Base-by-base conservation (phyloP, 2,113 vertebrate species). In the Corythaeola cristata region DNA sequence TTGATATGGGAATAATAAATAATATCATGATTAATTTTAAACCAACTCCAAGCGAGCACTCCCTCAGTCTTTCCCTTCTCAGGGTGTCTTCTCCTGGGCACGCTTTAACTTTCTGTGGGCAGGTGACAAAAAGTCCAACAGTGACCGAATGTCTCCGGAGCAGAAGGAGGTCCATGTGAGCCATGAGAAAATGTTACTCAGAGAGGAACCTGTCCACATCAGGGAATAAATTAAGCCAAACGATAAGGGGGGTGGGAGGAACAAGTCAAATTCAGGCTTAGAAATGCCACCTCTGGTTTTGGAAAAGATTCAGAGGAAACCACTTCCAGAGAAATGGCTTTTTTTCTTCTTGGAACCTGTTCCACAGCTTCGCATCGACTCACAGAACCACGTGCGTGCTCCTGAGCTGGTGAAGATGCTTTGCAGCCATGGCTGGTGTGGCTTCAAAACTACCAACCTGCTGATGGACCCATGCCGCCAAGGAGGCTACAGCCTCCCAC, bases 151-250 rank as follows among this genome's bases (percentile, higher is more conserved):
- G 16, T 8, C 62, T 20, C 79, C 1, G 30, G 49, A 60, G 71
- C 44, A 47, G 58, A 47, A 63, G 9, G 8, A 32, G 11, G 2
- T 8, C 44, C 39, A 12, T 3, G 0, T 0, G 3, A 88, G 5
- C 62, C 67, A 68, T 0, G 19, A 9, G 37, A 3, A 59, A 47
- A 7, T 1, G 5, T 1, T 7, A 17, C 18, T 19, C 26, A 21
- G 16, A 39, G n/a, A n/a, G 30, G 49, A 53, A 67, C 47, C 53
- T 22, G 11, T 50, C 7, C 0, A 8, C 60, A 5, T 50, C 15
- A 14, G 35, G 71, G 66, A 73, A 88, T 17, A 69, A 82, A 66
- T 13, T 1, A 56, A 60, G 11, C 24, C 44, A 39, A 41, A 89
- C 37, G 23, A 62, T 6, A 53, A 0, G 1, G 47, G 50, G 23